Base-by-base conservation (phyloP, 2,888 invertebrate genomes). In the Dryocosmus kuriphilus region DNA sequence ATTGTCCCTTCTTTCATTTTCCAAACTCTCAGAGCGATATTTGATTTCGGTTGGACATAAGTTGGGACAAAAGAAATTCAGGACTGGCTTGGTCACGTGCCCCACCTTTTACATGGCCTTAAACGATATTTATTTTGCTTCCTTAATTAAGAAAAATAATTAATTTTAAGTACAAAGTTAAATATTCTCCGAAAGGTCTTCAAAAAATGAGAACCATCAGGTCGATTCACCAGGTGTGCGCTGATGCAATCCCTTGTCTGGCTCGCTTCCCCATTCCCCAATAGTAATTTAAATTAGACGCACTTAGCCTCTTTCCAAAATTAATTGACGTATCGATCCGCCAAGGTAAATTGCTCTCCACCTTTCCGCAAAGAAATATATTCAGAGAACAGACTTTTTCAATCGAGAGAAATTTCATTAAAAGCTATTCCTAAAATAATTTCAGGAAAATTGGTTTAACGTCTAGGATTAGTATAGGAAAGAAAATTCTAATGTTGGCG, bases 261-360 rank as follows among this genome's bases (percentile, higher is more conserved):
- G 55, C 71, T 62, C 62, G 61, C 41, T 80, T 80, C 78, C 80
- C n/a, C n/a, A n/a, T n/a, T n/a, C n/a, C n/a, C 79, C 76, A 77
- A 55, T 77, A 81, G 76, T 79, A 83, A 85, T 87, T 86, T 84
- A 85, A 85, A 85, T 83, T 84, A 85, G 77, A 79, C 79, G 76
- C 82, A 80, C 77, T 82, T 81, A 85, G 83, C 81, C 81, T 86
- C 81, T 86, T 88, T 87, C 84, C 85, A 79, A 87, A 89, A 89
- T 89, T 88, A 89, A 88, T 88, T 88, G 89, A 89, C 85, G 84
- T 80, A 82, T 82, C 80, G 82, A 82, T 82, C 78, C 71, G n/a
- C 24, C n/a, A 30, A 46, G 46, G 51, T 51, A 51, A 71, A 51
- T 71, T 71, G 32, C 51, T 46, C 41, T 46, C 41, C 67, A 24